Base-by-base conservation (phyloP, 2,113 vertebrate genomes). In the Datnioides undecimradiatus region DNA sequence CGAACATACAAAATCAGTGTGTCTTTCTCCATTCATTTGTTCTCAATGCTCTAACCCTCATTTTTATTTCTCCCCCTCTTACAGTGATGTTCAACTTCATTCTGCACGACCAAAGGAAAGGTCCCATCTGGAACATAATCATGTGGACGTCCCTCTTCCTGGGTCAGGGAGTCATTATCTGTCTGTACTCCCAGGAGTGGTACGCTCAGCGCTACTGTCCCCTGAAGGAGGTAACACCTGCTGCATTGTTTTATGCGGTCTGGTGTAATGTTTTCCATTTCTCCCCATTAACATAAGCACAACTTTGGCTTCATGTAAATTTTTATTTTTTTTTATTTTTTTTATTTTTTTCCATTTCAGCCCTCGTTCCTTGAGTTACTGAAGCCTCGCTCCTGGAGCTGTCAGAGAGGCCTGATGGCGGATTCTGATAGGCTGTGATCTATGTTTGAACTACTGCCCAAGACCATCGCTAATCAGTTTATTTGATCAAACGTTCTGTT, bases 181-280 rank as follows among this genome's bases (percentile, higher is more conserved):
- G 97, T 83, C 95, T 99, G 36, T 99, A 99, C 73, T 98, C 97
- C 73, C 97, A 97, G 87, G 98, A 99, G 93, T 99, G 98, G 97
- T 98, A 98, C 0, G 97, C 98, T 13, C 96, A 96, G 75, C 95
- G 91, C 68, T 95, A 97, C 87, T 99, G 98, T 82, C 96, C 97
- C 31, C 36, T 94, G 11, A 91, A 95, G 76, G 96, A 97, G 63
- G 98, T 99, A 88, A 66, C 3, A 10, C 59, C 27, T 34, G 13
- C 2, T 29, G 21, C 23, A n/a, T 54, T 31, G 14, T 9, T 71
- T 74, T 52, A 6, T 62, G 19, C 11, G 36, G 8, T 31, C 11
- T 46, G 7, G n/a, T 55, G 48, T 57, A 55, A 55, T 40, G 17
- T 43, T 19, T 13, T n/a, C n/a, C n/a, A n/a, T n/a, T n/a, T n/a